These are phyloP conservation scores for Caenorhabditis sp. DNA, from an alignment of 2,888 invertebrate genomes.

Conservation along the genomic window DNA sequence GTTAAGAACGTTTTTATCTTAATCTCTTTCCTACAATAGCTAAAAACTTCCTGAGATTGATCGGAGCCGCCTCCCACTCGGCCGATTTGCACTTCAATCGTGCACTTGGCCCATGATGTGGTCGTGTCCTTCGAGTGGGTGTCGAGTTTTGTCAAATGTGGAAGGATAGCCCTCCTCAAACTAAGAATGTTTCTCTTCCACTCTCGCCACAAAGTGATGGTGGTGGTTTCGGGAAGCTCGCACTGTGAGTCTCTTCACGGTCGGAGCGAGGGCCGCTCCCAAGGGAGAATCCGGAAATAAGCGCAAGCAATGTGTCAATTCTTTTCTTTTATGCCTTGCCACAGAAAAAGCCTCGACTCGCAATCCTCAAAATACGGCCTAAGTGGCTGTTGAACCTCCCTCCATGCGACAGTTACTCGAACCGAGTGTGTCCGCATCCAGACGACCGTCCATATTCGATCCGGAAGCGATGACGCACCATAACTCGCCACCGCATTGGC, in stretches of 20 bases:
- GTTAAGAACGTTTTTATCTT: too few species aligned
- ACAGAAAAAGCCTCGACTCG: constrained; percentile 44
- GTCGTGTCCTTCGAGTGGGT: constrained; percentile 35
- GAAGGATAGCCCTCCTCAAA: neutral
- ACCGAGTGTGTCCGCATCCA: constrained; percentile 22
- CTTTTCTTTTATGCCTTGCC: constrained; percentile 53
- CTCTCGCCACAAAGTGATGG: constrained; percentile 34
- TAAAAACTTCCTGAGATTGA: too few species aligned
- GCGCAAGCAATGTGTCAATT: constrained; percentile 58
- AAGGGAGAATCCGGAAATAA: constrained; percentile 49
- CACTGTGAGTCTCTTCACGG: constrained; percentile 54
- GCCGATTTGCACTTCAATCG: constrained; percentile 27
- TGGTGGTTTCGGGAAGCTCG: constrained; percentile 30
- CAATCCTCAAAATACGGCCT: constrained; percentile 28
- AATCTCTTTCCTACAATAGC: too few species aligned
- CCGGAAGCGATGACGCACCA: constrained; percentile 38
- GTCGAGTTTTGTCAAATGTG: constrained; percentile 50
- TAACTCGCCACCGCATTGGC: constrained; percentile 51
- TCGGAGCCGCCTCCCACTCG: neutral
- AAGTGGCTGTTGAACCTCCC: constrained; percentile 14
- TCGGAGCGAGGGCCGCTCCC: constrained; percentile 57
- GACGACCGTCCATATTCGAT: constrained; percentile 51
- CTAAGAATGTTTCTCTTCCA: constrained; percentile 37
- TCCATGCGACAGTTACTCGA: constrained; percentile 42
- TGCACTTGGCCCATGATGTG: constrained; percentile 31